These are phyloP conservation scores for Drosophila melanica DNA, from an alignment of 1,140 invertebrate genomes.

Conservation along the genomic window DNA sequence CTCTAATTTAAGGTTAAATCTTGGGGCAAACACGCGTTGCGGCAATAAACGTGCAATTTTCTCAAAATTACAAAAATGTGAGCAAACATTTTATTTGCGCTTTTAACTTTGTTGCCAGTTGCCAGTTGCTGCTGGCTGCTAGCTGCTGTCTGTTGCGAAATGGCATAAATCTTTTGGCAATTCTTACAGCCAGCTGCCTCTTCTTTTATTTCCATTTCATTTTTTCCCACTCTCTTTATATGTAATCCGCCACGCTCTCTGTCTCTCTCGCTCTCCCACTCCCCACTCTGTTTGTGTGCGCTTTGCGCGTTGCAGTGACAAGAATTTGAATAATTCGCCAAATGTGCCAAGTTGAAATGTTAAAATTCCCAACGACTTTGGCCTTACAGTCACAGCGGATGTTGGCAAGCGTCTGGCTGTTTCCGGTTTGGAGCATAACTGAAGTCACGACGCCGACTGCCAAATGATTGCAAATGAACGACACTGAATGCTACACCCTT, in stretches of 20 bases:
- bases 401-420: conserved; percentile 72
- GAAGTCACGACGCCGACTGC: conserved; percentile 74
- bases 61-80: conserved; percentile 78
- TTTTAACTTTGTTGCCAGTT: conserved; percentile 63
- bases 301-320: conserved; percentile 68
- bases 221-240: conserved; percentile 30
- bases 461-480: conserved; percentile 82
- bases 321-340: conserved; percentile 81
- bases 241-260: background rate
- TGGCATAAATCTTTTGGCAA: conserved; percentile 73
- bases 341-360: conserved; percentile 83
- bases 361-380: conserved; percentile 72
- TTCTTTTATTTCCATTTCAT: conserved; percentile 56
- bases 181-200: conserved; percentile 42
- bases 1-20: conserved; percentile 57
- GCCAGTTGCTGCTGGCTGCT: conserved; percentile 18
- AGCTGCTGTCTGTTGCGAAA: conserved; percentile 8
- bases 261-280: background rate
- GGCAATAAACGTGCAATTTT: conserved; percentile 78
- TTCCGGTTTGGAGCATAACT: conserved; percentile 70
- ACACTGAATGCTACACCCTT: conserved; percentile 29
- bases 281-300: conserved; percentile 29
- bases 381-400: conserved; percentile 42
- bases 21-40: conserved; percentile 45
- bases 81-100: conserved; percentile 79